Conservation (phyloP, 2,113 vertebrate genomes). For the Ifrita kowaldi region DNA sequence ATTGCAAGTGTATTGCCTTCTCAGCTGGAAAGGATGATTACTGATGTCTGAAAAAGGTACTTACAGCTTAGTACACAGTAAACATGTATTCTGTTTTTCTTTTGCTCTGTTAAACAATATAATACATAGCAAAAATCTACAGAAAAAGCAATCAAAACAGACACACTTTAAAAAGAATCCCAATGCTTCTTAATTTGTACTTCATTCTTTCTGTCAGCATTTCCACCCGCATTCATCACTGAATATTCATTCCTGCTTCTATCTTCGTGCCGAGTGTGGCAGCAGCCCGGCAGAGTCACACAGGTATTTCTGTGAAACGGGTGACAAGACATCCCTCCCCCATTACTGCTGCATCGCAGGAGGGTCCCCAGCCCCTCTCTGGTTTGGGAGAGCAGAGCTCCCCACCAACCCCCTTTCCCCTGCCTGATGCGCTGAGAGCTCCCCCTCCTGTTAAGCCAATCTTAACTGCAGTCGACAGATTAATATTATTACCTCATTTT, state of each 20-base stretch:
- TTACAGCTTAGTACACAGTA: constrained; percentile 72
- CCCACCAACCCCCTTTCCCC: neutral
- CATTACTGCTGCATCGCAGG: neutral
- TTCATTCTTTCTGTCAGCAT: constrained; percentile 19
- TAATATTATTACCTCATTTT: constrained; percentile 59
- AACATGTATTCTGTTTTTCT: constrained; percentile 77
- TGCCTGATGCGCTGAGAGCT: constrained; percentile 62
- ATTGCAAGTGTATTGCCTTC: constrained; percentile 65
- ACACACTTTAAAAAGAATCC: constrained; percentile 62
- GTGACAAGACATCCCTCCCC: neutral
- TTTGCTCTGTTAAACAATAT: constrained; percentile 75
- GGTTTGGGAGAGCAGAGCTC: constrained; percentile 47
- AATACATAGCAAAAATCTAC: constrained; percentile 70
- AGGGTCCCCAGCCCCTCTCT: neutral
- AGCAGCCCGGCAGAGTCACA: neutral
- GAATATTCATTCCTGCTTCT: constrained; percentile 68
- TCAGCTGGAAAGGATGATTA: constrained; percentile 69
- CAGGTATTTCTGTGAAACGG: constrained; percentile 36
- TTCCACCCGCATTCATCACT: constrained; percentile 54
- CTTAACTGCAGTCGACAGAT: constrained; percentile 14
- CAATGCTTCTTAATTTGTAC: constrained; percentile 44
- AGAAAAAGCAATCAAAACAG: constrained; percentile 73
- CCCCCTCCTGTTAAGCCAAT: constrained; percentile 59
- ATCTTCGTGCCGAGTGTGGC: constrained; percentile 22
- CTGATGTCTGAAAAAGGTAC: constrained; percentile 73